Evolutionary conservation across 2,888 invertebrate species (phyloP), one percentile per base, ranked within the genome.

Genomic region (Dendrolimus houi): DNA sequence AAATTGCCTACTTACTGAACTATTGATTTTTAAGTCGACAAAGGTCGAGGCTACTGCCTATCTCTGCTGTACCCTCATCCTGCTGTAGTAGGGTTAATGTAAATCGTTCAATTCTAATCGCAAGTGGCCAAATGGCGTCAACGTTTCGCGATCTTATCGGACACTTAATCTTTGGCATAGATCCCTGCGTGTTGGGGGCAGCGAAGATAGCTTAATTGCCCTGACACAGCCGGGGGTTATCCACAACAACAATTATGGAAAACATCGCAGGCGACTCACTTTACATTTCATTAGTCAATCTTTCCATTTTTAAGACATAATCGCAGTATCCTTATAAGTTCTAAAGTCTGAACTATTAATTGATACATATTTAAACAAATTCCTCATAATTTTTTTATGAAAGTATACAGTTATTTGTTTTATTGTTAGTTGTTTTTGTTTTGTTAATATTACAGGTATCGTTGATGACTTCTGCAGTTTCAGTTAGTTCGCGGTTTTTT

Each of bases 111-210:
- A 87, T 82, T 76, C 76, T 69, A 71, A 77, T 69, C 66, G 70
- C 79, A 77, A 81, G 76, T 76, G 76, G 77, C 83, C 85, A 87
- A 87, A 87, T 85, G 87, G 83, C 86, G 81, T 84, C 84, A 82
- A 83, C 81, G 78, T 76, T 82, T 80, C 74, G 77, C 68, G 81
- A 83, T 81, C 79, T 84, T 87, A 88, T 89, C 88, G 70, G 63
- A 62, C 65, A 75, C 75, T 75, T 74, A 81, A 86, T 86, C 86
- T 83, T 73, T 70, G 81, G 79, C 80, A 79, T 71, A 75, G 77
- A 84, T 77, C 75, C 71, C 69, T 66, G 72, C 72, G 75, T 73
- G 81, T 71, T 73, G 70, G 73, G 77, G 75, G 72, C 69, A 67
- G 71, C 69, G 69, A 67, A 79, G 83, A 85, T 86, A 86, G 81